These are phyloP conservation scores for Salmo trutta DNA, from an alignment of 2,797 vertebrate genomes.

Conservation along the genomic window DNA sequence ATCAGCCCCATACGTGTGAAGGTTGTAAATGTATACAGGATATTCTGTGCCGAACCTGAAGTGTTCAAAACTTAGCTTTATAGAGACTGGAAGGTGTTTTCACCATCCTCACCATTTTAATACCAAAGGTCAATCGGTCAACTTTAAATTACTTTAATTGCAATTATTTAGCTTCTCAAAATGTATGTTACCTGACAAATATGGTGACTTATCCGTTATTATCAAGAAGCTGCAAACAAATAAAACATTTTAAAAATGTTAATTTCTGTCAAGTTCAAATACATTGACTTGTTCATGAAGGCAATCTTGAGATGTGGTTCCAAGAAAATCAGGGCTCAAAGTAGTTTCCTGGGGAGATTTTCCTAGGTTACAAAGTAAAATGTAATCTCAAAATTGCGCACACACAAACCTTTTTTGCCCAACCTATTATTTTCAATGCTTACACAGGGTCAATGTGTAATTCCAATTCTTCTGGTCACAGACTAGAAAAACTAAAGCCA, in stretches of 20 bases:
- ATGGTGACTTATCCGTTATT: not conserved
- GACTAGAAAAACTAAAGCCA: not conserved
- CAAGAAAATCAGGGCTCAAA: not conserved
- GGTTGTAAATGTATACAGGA: slow-evolving; percentile 4
- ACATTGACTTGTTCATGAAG: not conserved
- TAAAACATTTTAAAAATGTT: not conserved
- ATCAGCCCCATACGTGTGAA: not conserved
- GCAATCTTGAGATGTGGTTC: not conserved
- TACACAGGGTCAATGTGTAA: too few relatives aligned
- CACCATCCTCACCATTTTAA: too few relatives aligned
- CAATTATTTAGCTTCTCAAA: not conserved
- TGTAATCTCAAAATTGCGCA: not conserved
- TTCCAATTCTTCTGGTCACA: too few relatives aligned
- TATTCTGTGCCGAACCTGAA: not conserved
- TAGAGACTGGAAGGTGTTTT: not conserved
- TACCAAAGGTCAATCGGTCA: not conserved
- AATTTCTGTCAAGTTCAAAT: not conserved
- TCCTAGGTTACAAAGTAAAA: not conserved
- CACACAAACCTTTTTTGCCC: not conserved
- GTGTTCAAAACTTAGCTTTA: not conserved
- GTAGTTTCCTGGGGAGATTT: not conserved
- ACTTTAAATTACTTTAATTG: not conserved
- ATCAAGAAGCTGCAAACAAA: not conserved
- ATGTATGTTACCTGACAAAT: not conserved
- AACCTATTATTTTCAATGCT: too few relatives aligned